Evolutionary conservation across 2,888 invertebrate genomes (phyloP), one percentile per base, ranked within the genome.

Genomic region (Trisateles emortualis): DNA sequence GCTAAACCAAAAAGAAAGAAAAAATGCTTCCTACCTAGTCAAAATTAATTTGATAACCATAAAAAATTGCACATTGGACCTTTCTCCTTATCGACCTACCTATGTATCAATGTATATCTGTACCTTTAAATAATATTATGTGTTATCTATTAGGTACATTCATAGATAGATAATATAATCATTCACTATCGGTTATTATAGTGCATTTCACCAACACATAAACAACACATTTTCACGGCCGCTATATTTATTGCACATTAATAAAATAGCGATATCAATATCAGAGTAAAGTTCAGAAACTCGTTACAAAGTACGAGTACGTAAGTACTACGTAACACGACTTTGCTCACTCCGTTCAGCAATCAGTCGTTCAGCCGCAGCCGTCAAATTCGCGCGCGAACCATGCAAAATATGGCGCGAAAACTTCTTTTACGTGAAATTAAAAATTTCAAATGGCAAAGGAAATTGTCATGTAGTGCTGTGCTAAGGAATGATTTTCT

Each of bases 361-460:
- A 51, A 49, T 75, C 83, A 87, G 86, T 88, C 63, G 59, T 43
- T 52, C 35, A 41, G 52, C 50, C 45, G 62, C 69, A 64, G 63
- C 64, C 63, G 71, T 24, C 48, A 63, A 63, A 71, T 62, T 56
- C 79, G 79, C 84, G 82, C 85, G 85, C 61, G 47, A 59, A 50
- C 62, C 64, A 80, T 72, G 66, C 79, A 79, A 76, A 74, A 76
- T 65, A 74, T 86, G 72, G 81, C 87, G 83, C 87, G 88, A 68
- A 88, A 82, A 81, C 54, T 87, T 2, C 58, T 90, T 10, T 59
- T 86, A 52, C 86, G 87, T 42, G 84, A 88, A 79, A 72, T 88
- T 24, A 86, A 82, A 80, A 80, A 81, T 51, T 57, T 86, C 11
- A 89, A 85, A 75, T 81, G 81, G 59, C 76, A 85, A 59, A 84